These are phyloP conservation scores for Chanos chanos DNA, from an alignment of 2,797 vertebrate species.

Conservation along the genomic window DNA sequence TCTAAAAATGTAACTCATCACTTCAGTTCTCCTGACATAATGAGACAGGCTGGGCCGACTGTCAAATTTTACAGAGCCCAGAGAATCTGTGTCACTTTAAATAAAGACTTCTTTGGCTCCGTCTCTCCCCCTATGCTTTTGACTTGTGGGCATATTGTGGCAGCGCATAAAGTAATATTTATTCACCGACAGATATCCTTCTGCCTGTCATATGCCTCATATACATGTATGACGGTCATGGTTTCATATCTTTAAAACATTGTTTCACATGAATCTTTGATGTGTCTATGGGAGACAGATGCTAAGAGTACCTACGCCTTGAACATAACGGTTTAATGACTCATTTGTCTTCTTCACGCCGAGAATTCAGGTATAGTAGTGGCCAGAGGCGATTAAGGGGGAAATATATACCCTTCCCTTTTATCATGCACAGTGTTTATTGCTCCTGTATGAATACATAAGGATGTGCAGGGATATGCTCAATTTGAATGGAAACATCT, in stretches of 20 bases:
- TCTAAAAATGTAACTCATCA: constrained; percentile 37
- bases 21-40: constrained; percentile 34
- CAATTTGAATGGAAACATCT: no score
- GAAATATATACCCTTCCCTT: no score
- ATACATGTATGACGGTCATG: not conserved
- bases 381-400: no score
- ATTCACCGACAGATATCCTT: not conserved
- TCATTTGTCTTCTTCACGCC: no score
- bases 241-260: not conserved
- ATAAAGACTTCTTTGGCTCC: constrained; percentile 4
- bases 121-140: constrained; percentile 5
- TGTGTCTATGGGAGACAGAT: no score
- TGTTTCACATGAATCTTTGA: no score
- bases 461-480: no score
- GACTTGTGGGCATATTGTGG: not conserved
- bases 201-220: not conserved
- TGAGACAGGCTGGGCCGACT: constrained; percentile 36
- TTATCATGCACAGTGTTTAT: no score
- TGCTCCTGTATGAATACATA: no score
- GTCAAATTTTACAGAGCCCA: constrained; percentile 32
- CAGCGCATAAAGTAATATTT: constrained; percentile 15
- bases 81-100: constrained; percentile 23
- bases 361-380: no score
- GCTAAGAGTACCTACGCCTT: no score
- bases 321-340: no score